phyloP scores from a whole-genome alignment of 2,888 invertebrate genomes.

The Tenodera sinensis region DNA sequence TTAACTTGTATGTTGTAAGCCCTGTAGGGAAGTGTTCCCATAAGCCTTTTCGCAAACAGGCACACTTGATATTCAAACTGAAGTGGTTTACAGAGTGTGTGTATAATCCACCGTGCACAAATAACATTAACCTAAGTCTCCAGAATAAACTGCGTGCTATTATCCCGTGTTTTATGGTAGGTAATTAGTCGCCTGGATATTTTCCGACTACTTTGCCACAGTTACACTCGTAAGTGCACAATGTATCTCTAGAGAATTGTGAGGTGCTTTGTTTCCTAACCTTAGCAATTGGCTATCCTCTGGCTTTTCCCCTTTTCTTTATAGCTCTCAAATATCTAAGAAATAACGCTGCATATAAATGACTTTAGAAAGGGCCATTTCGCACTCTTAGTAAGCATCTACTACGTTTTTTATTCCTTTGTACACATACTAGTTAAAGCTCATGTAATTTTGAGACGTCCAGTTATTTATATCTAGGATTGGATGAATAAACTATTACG shows the following conservation, averaged over 20 bases:
- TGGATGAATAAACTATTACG: too few species aligned
- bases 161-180: slow-evolving; percentile 1
- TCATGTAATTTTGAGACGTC: too few species aligned
- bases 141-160: slow-evolving; percentile 6
- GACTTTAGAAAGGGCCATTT: too few species aligned
- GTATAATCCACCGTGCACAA: neutral
- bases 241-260: neutral
- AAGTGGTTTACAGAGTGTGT: neutral
- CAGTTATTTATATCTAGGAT: too few species aligned
- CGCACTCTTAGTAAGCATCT: too few species aligned
- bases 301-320: neutral
- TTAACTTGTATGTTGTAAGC: neutral
- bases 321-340: neutral
- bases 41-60: neutral
- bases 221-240: neutral
- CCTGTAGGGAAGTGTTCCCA: neutral
- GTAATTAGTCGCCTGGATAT: slow-evolving; percentile 12
- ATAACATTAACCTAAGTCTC: slow-evolving; percentile 4
- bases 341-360: too few species aligned
- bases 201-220: slow-evolving; percentile 3
- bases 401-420: too few species aligned
- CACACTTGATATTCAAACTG: neutral
- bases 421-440: too few species aligned
- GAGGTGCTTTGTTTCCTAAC: neutral
- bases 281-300: neutral